A percentile compares a stretch with the other conserved stretches of the same genome.
Conservation (phyloP, 2,888 invertebrate species). For the Synergus umbraculus region DNA sequence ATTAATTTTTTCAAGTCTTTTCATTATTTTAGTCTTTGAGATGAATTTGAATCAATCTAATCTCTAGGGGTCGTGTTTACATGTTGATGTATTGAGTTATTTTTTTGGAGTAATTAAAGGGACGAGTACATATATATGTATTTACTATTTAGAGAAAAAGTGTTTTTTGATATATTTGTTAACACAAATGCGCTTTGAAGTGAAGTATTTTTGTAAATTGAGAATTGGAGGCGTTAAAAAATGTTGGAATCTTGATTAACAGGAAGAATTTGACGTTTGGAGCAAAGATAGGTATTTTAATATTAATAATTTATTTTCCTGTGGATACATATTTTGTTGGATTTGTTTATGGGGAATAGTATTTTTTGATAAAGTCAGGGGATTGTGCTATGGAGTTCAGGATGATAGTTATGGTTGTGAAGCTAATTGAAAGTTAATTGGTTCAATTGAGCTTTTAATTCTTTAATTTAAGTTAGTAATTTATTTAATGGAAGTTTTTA, state of each 20-base stretch:
- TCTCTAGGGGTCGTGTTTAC: not conserved
- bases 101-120: constrained; percentile 24
- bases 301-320: not conserved
- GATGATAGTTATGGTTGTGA: not conserved
- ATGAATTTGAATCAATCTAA: not conserved
- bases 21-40: not conserved
- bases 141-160: not conserved
- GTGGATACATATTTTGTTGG: not conserved
- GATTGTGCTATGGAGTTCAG: not conserved
- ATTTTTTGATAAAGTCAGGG: not conserved
- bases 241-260: not conserved
- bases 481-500: not conserved
- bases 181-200: not conserved
- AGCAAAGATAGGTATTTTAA: not conserved
- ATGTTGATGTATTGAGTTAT: not conserved
- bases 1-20: not conserved
- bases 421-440: constrained; percentile 18
- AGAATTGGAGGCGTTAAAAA: not conserved
- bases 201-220: not conserved
- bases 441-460: constrained; percentile 4
- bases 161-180: not conserved
- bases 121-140: not conserved
- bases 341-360: not conserved
- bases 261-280: not conserved
- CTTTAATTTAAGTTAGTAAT: not conserved